phyloP scores from a whole-genome alignment of 1,140 invertebrate species.

The Prorops nasuta region DNA sequence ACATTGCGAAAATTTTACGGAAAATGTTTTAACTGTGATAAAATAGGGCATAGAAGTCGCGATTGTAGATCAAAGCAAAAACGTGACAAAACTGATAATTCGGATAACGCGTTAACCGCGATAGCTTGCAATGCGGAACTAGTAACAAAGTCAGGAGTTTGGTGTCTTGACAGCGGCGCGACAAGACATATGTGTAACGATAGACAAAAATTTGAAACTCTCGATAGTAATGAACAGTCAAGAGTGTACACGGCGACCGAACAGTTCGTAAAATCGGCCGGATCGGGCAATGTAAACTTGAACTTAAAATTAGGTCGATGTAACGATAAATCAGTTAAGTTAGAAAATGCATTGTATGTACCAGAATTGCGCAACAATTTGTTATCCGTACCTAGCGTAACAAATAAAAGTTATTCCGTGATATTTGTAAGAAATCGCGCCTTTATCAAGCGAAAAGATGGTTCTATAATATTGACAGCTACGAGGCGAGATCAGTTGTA shows the following conservation, averaged over 20 bases:
- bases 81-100: too few relatives aligned
- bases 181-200: not conserved
- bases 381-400: slow-evolving; percentile 16
- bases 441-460: slow-evolving; percentile 4
- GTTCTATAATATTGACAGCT: slow-evolving; percentile 8
- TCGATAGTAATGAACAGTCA: not conserved
- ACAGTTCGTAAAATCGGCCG: not conserved
- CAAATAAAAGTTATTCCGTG: slow-evolving; percentile 15
- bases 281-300: slow-evolving; percentile 1
- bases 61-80: not conserved
- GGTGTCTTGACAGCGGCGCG: slow-evolving; percentile 9
- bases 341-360: slow-evolving; percentile 9
- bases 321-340: not conserved
- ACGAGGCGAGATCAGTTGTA: slow-evolving; percentile 15
- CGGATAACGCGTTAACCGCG: not conserved
- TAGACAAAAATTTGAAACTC: not conserved
- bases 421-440: slow-evolving; percentile 13
- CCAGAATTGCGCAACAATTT: slow-evolving; percentile 8
- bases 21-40: not conserved
- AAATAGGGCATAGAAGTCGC: not conserved
- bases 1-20: not conserved
- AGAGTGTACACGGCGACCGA: slow-evolving; percentile 1
- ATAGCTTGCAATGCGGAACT: not conserved
- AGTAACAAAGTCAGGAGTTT: not conserved
- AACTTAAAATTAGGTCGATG: not conserved